Evolutionary conservation across 2,113 vertebrate species (phyloP), one percentile per base, ranked within the genome.

Genomic region (Notiomystis cincta): DNA sequence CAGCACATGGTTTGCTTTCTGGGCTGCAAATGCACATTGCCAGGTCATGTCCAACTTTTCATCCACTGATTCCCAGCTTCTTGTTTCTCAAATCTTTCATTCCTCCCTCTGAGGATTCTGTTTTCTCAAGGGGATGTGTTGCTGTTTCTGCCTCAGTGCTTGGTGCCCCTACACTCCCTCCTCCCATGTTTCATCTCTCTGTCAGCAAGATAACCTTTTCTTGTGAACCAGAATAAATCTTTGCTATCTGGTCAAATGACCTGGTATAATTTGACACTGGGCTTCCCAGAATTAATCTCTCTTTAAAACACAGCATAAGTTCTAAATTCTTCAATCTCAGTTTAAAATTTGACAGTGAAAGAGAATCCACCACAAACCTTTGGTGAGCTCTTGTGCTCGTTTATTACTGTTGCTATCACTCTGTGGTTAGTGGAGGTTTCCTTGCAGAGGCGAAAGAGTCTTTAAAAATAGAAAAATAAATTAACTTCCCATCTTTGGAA

Each of bases 401-500:
- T 72, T 65, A 3, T 24, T 73, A 37, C 83, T 66, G 3, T 70
- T 65, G 21, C 35, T 83, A 37, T 83, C 71, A 69, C 60, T 24
- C 47, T 45, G 54, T 13, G 80, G 64, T 33, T 71, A 62, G 47
- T 70, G 50, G 47, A 53, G 24, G 17, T 51, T 69, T 82, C 40
- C 67, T 77, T 61, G 42, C 0, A 0, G 42, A 78, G 33, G 13
- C 21, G 15, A 70, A 73, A 54, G 40, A 44, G n/a, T 40, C 40
- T 76, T 82, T 82, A 73, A 91, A 91, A 93, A 42, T 1, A 69
- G 79, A 51, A 88, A 93, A 89, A 82, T 42, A 73, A 91, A 78
- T 66, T 38, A 53, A 66, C 33, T 71, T 24, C 24, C n/a, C 17
- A 18, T 9, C 31, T 38, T 78, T 28, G 69, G 69, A 84, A 94